Evolutionary conservation across 2,113 vertebrate species (phyloP).

Genomic region (Maccullochella peelii): DNA sequence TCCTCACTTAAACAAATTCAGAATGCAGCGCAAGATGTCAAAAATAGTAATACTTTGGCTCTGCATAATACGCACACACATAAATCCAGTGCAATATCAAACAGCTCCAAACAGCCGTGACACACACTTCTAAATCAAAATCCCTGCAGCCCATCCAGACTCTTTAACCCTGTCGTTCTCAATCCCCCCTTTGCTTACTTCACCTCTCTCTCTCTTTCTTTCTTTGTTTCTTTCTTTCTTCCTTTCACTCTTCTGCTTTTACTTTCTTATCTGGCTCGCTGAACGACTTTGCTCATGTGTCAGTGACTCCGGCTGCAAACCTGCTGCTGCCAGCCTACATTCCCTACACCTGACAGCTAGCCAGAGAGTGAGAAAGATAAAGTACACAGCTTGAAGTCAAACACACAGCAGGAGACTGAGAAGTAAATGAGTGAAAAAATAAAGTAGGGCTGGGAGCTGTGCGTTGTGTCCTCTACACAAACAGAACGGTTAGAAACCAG

Average conservation of each 20-base stretch:
- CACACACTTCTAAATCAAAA: constrained; percentile 53
- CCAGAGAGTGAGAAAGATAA: constrained; percentile 15
- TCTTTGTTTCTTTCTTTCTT: constrained; percentile 34
- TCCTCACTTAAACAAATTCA: constrained; percentile 19
- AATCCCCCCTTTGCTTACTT: constrained; percentile 61
- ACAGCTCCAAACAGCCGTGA: constrained; percentile 53
- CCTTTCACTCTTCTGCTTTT: constrained; percentile 19
- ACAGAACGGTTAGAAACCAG: constrained; percentile 20
- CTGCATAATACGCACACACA: constrained; percentile 23
- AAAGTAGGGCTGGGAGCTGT: constrained; percentile 21
- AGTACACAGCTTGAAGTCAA: constrained; percentile 57
- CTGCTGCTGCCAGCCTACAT: constrained; percentile 43
- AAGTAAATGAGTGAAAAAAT: constrained; percentile 46
- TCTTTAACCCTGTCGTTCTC: constrained; percentile 69
- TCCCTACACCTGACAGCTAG: constrained; percentile 42
- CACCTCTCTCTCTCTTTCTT: constrained; percentile 34
- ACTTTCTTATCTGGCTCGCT: constrained; percentile 39
- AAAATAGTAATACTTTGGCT: constrained; percentile 29
- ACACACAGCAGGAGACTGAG: constrained; percentile 43
- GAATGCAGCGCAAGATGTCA: constrained; percentile 20
- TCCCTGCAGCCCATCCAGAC: constrained; percentile 61
- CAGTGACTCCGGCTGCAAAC: constrained; percentile 42
- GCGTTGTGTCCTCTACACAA: constrained; percentile 11
- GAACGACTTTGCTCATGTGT: constrained; percentile 32
- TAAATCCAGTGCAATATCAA: constrained; percentile 43